These are phyloP conservation scores for Apis dorsata DNA, from an alignment of 1,140 invertebrate species.

Conservation along the genomic window DNA sequence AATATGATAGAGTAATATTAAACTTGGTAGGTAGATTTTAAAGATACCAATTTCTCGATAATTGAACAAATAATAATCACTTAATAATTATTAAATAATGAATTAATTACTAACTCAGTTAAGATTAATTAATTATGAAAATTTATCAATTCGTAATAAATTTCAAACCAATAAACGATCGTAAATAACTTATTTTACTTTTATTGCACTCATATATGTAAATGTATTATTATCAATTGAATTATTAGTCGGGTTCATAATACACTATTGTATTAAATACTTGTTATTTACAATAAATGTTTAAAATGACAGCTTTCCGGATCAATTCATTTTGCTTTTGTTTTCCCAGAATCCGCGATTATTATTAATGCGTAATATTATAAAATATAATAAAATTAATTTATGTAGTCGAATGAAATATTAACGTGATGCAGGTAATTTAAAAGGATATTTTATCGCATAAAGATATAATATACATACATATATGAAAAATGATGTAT, in stretches of 20 bases:
- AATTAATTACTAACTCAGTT: too few relatives aligned
- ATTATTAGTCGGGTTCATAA: not conserved
- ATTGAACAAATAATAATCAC: too few relatives aligned
- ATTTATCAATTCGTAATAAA: not conserved
- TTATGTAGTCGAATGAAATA: not conserved
- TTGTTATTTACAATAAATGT: conserved; percentile 5
- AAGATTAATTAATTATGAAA: not conserved
- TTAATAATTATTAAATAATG: too few relatives aligned
- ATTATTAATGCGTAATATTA: not conserved
- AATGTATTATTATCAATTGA: not conserved
- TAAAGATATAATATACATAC: not conserved
- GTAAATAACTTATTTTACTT: not conserved
- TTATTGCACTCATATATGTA: not conserved
- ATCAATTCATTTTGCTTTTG: not conserved
- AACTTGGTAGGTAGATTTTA: too few relatives aligned
- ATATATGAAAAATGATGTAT: too few relatives aligned
- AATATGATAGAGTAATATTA: too few relatives aligned
- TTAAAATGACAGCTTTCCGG: not conserved
- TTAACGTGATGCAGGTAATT: not conserved
- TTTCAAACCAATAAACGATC: not conserved
- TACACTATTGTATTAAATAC: not conserved
- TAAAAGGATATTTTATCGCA: not conserved
- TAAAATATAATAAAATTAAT: not conserved
- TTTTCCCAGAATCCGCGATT: not conserved
- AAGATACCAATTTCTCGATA: too few relatives aligned